Base-by-base conservation (phyloP, 37 sponge, comb jelly and placozoan species). In the Hormiphora californensis region DNA sequence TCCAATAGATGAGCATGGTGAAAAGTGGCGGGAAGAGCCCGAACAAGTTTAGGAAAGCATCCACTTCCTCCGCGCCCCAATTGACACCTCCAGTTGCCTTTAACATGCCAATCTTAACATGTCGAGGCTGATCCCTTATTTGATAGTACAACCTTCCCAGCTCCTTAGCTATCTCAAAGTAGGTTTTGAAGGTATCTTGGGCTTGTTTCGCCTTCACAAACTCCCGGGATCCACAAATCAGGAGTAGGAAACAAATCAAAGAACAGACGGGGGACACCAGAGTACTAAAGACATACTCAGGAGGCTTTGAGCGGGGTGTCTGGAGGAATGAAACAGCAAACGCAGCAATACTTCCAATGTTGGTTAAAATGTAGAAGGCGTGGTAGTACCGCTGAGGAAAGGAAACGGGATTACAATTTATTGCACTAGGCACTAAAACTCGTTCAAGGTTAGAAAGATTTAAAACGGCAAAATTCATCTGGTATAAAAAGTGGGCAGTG, bases 321-420 rank as follows among this genome's bases (percentile, higher is more conserved):
- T 73, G 81, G 46, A 73, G 1, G 44, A 73, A 73, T n/a, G 46
- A n/a, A 22, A 73, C 32, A 28, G 28, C 81, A 33, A 36, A 41
- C 0, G 81, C 81, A 43, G 3, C 43, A 9, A 73, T n/a, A 2
- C 46, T 19, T 1, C 81, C 81, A 3, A 40, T 9, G 25, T 73
- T 73, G 9, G 81, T 73, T n/a, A 39, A 73, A 28, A 73, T 43
- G 44, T 73, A 73, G 27, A 73, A 73, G 30, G 46, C 12, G 23
- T 43, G 35, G 81, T 73, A 73, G 27, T 43, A 73, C 81, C 81
- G 32, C 81, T 73, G 81, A n/a, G n/a, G n/a, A n/a, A n/a, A n/a
- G n/a, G n/a, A n/a, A n/a, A n/a, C n/a, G n/a, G n/a, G n/a, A n/a
- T n/a, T n/a, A n/a, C n/a, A n/a, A n/a, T n/a, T n/a, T n/a, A n/a